phyloP scores from a whole-genome alignment of 2,888 invertebrate species.

The Nymphalis polychloros region DNA sequence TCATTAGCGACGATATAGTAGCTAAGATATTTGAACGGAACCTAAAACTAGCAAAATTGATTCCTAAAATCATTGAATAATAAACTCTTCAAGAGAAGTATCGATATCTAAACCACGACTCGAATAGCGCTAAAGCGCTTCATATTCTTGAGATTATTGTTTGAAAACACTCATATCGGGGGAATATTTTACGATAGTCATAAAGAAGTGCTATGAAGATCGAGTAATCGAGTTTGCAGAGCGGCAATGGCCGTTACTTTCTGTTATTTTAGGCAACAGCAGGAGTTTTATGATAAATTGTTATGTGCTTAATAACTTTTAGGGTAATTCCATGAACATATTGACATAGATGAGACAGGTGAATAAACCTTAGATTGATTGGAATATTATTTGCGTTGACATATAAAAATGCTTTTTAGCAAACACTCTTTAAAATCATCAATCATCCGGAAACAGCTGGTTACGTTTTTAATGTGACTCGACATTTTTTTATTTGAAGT shows the following conservation, averaged over 20 bases:
- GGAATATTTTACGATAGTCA: slow-evolving; percentile 52
- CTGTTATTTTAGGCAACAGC: slow-evolving; percentile 34
- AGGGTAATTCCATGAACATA: neutral
- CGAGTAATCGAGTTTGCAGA: slow-evolving; percentile 50
- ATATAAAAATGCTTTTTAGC: too few relatives aligned
- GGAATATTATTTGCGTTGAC: neutral
- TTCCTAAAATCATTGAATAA: too few relatives aligned
- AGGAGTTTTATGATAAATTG: slow-evolving; percentile 20
- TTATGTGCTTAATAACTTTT: slow-evolving; percentile 12
- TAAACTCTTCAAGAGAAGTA: too few relatives aligned
- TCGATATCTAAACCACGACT: too few relatives aligned
- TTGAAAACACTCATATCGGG: slow-evolving; percentile 47
- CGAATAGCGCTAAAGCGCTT: slow-evolving; percentile 25
- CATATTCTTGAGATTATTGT: slow-evolving; percentile 47
- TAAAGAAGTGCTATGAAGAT: slow-evolving; percentile 52
- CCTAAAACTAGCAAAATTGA: too few relatives aligned
- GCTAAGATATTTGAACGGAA: too few relatives aligned
- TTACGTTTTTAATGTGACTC: neutral
- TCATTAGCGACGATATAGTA: too few relatives aligned
- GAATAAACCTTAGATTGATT: too few relatives aligned
- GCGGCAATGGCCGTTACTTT: slow-evolving; percentile 45
- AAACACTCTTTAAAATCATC: too few relatives aligned
- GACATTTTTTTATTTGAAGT: neutral
- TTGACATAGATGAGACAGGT: neutral
- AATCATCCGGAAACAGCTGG: neutral